Evolutionary conservation across 2,113 vertebrate genomes (phyloP).

Genomic region (Cheirogaleus medius): DNA sequence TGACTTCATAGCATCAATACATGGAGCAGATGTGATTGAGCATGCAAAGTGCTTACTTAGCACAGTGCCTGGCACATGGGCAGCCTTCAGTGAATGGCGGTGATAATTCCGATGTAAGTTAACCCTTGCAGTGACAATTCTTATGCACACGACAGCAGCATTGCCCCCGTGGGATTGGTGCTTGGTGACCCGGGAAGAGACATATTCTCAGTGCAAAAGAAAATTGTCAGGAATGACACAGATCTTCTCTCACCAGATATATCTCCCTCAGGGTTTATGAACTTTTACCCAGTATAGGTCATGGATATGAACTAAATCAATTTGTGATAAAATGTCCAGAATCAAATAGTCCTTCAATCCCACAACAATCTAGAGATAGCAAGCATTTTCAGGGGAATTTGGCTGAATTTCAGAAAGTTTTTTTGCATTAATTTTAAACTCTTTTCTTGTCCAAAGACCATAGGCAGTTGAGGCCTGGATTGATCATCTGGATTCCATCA

Average conservation of each 20-base stretch:
- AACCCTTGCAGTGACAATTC: background rate
- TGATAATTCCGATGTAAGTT: background rate
- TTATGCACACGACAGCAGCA: background rate
- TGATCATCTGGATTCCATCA: conserved; percentile 33
- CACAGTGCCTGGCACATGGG: background rate
- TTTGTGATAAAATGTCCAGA: conserved; percentile 37
- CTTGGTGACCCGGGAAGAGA: background rate
- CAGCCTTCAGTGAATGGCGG: background rate
- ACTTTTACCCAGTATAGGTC: background rate
- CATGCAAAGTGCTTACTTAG: background rate
- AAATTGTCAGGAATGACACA: background rate
- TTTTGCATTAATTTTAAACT: background rate
- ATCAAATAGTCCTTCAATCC: conserved; percentile 32
- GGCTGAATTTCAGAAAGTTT: conserved; percentile 26
- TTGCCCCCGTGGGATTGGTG: background rate
- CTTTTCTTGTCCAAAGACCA: background rate
- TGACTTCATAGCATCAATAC: background rate
- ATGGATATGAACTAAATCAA: background rate
- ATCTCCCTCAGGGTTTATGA: background rate
- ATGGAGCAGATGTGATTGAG: background rate
- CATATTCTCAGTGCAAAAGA: background rate
- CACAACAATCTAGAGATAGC: background rate
- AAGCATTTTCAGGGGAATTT: background rate
- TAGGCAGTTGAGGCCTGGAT: background rate
- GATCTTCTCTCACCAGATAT: background rate